Base-by-base conservation (phyloP, 2,888 invertebrate species). In the Sylvicola cinctus region DNA sequence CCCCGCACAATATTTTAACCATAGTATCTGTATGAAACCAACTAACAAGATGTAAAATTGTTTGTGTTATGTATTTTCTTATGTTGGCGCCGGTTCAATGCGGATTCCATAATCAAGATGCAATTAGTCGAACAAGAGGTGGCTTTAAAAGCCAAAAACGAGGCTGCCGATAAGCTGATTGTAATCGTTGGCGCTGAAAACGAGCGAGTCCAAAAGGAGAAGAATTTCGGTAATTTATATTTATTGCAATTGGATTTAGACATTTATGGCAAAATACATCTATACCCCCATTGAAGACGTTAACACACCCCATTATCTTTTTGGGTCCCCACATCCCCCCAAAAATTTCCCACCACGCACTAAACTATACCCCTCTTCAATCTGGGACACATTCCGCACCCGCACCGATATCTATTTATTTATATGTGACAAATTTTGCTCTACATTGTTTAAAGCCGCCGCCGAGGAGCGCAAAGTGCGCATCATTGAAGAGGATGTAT, bases 401-500 rank as follows among this genome's bases (percentile, higher is more conserved):
- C n/a, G n/a, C 8, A 25, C 11, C 11, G 7, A 25, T 25, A 25
- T n/a, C 16, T 6, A 31, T n/a, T 31, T 14, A 14, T 16, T 31
- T 14, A 34, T 34, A 36, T 36, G 33, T 36, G 33, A 27, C 35
- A 26, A 32, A 30, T 38, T 35, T 38, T 36, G 35, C n/a, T n/a
- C n/a, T n/a, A n/a, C n/a, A n/a, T n/a, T n/a, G 27, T 16, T 15
- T 43, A 45, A 48, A 64, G 78, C 73, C 36, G 73, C 74, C 29
- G 85, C 81, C 46, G 91, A 93, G 58, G 91, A 91, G 52, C 74
- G 73, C 43, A 88, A 87, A 51, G 90, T 93, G 1, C 77, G 78
- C 40, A 71, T 79, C 26, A 88, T 91, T 44, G 90, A 87, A 52
- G 81, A 81, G 46, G 84, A 83, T 49, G 88, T 93, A 2, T 70